A percentile compares a stretch with the other conserved stretches of the same genome.
phyloP scores from a whole-genome alignment of 2,113 vertebrate species.

The Accipiter virgatus region DNA sequence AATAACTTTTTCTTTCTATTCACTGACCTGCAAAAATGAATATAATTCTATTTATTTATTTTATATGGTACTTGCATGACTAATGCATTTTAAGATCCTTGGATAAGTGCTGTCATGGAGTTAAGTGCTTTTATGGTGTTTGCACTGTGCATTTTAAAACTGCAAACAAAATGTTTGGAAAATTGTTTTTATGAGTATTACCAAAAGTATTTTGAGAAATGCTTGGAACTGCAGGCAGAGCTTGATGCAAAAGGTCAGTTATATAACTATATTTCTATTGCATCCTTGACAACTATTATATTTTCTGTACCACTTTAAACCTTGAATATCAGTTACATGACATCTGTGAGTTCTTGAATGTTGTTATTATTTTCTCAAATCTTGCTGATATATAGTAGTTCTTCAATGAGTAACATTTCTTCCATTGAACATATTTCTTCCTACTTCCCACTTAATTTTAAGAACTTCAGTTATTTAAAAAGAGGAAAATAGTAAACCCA shows the following conservation, averaged over 20 bases:
- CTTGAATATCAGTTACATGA: neutral
- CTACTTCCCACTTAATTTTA: slow-evolving; percentile 1
- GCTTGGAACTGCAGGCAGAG: neutral
- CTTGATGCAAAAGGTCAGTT: neutral
- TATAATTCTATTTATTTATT: neutral
- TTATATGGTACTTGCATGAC: neutral
- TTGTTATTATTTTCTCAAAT: slow-evolving; percentile 21
- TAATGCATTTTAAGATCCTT: neutral
- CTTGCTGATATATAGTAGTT: slow-evolving; percentile 7
- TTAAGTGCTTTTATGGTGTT: neutral
- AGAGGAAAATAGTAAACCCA: neutral
- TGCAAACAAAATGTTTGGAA: neutral
- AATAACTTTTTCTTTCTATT: neutral
- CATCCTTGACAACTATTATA: neutral
- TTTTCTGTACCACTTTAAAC: neutral
- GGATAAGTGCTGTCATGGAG: neutral
- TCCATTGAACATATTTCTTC: neutral
- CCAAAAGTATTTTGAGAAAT: neutral
- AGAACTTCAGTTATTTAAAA: neutral
- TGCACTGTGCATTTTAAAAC: neutral
- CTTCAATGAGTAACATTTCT: neutral
- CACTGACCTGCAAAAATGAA: neutral
- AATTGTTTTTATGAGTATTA: neutral
- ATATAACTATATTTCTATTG: neutral
- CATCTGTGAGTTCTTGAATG: neutral